phyloP scores from a whole-genome alignment of 2,888 invertebrate genomes.

The Thecophora atra region DNA sequence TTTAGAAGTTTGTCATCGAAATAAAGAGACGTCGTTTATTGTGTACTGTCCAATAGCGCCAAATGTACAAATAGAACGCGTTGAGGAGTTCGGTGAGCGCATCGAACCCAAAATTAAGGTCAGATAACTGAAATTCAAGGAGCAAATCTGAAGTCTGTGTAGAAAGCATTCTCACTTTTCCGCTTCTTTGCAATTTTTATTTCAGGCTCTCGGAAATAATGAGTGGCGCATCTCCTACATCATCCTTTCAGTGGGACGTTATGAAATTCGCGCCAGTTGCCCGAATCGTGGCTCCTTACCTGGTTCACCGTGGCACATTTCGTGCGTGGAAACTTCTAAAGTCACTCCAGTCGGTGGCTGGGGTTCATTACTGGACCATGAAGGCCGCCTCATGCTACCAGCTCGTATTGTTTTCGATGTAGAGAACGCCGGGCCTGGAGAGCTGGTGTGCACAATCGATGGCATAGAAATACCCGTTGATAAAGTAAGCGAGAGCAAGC shows the following conservation, averaged over 20 bases:
- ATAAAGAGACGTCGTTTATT: slow-evolving; percentile 77
- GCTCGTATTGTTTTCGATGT: slow-evolving; percentile 88
- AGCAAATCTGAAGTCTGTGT: neutral
- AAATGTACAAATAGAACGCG: slow-evolving; percentile 71
- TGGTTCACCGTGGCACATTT: slow-evolving; percentile 85
- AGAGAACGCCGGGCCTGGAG: slow-evolving; percentile 89
- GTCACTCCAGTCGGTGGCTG: slow-evolving; percentile 80
- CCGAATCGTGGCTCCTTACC: slow-evolving; percentile 71
- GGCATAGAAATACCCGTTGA: slow-evolving; percentile 70
- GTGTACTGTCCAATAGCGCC: slow-evolving; percentile 70
- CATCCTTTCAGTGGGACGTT: slow-evolving; percentile 90
- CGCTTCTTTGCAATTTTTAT: neutral
- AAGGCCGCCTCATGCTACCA: slow-evolving; percentile 77
- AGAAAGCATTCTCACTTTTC: neutral
- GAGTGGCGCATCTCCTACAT: slow-evolving; percentile 91
- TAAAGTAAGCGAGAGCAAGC: slow-evolving; percentile 62
- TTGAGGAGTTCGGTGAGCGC: slow-evolving; percentile 64
- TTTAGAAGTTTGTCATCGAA: slow-evolving; percentile 75
- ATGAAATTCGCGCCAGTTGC: slow-evolving; percentile 85
- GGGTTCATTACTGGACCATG: slow-evolving; percentile 81
- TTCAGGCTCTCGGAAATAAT: slow-evolving; percentile 71
- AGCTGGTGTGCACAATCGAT: slow-evolving; percentile 73
- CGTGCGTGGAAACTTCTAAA: slow-evolving; percentile 64
- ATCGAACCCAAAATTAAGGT: slow-evolving; percentile 66
- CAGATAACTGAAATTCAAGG: neutral